Evolutionary conservation across 2,113 vertebrate genomes (phyloP), one percentile per base, ranked within the genome.

Genomic region (Shinisaurus crocodilurus): DNA sequence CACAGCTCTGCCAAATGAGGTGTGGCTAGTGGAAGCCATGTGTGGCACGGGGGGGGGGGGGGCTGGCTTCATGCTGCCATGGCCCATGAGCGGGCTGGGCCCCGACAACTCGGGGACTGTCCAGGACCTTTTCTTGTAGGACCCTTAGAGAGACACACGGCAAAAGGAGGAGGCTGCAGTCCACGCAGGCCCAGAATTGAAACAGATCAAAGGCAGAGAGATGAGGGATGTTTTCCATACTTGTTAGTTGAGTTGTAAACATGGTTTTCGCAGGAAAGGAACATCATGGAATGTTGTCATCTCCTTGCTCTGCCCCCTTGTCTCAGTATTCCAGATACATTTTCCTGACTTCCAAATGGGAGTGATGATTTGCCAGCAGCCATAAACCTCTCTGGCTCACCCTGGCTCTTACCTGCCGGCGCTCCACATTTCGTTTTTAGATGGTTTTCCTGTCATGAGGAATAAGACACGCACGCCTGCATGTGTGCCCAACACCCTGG

Each of bases 211-310:
- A 97, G 93, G 93, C 87, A 91, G 94, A 95, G 95, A 93, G 48
- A 48, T 48, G 48, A 48, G 92, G 91, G 93, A 87, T 93, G 96
- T 92, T 96, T 97, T 96, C 95, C 96, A 95, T 97, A 95, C 94
- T 96, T 96, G 96, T 96, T 97, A 96, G 96, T 94, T 96, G 95
- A 95, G 92, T 93, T 97, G 95, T 96, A 96, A 97, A 96, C 89
- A 94, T 92, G 93, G 83, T 96, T 97, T 96, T 94, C 96, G 93
- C 94, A 97, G 95, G 90, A 96, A 96, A 96, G 95, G 96, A 96
- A 95, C 23, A 23, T 90, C 92, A 93, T 95, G 85, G 89, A 95
- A 87, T 95, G 97, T 96, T 93, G 92, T 95, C 96, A 94, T 92
- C 92, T 89, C 89, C 25, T 40, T 45, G 3, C 40, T 77, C 43